Evolutionary conservation across 2,888 invertebrate genomes (phyloP), one percentile per base, ranked within the genome.

Genomic region (Oscheius onirici): DNA sequence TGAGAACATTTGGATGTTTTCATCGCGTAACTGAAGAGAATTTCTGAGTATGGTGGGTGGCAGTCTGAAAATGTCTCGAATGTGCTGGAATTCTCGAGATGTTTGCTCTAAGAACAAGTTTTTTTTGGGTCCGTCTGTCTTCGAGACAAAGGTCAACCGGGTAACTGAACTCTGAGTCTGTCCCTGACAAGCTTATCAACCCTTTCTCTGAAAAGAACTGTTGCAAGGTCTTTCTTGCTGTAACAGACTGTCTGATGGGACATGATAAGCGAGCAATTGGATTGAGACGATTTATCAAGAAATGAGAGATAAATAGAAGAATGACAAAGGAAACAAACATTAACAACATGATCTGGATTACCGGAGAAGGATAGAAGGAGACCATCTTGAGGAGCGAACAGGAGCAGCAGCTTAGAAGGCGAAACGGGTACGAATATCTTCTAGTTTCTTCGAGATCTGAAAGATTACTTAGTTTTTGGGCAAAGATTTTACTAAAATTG

Each of bases 371-470:
- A 34, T 34, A n/a, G 46, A 17, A 46, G 17, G 17, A n/a, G 46
- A n/a, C n/a, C 15, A 46, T 17, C 46, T n/a, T 46, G 46, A 15
- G 46, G 13, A 46, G 17, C 10, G 17, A 49, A 49, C 3, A 3
- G 17, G 8, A 49, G 22, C 17, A 34, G 49, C 17, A 3, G 17
- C 17, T 92, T 94, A 99, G 91, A 99, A 99, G 8, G 99, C 99
- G 88, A 96, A 99, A 90, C 97, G 92, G 49, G 99, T 99, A 88
- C 99, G 91, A 84, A 99, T 95, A 89, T 99, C 99, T 91, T 99
- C 99, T 67, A 99, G 91, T 88, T 97, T 97, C 89, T 99, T 99
- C 8, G 96, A 95, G 10, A 97, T 88, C 89, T 90, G 82, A 52
- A 88, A 86, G 22, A 17, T 49, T n/a, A 49, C 6, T 20, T 49